Conservation (phyloP, 2,888 invertebrate species). For the Linnaemya tessellans region DNA sequence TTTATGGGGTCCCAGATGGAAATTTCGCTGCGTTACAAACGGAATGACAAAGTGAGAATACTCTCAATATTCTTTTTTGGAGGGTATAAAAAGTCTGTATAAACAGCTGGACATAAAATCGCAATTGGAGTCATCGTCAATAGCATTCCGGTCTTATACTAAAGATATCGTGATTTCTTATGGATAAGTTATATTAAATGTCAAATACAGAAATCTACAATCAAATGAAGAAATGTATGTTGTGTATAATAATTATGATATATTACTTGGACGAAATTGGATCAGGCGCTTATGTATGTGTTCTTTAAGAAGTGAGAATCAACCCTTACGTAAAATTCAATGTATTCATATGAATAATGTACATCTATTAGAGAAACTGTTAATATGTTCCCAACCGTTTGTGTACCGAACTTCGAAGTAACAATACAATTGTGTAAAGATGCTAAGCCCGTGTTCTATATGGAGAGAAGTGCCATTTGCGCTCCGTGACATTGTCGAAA, state of each 20-base stretch:
- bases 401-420: slow-evolving; percentile 48
- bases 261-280: slow-evolving; percentile 51
- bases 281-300: slow-evolving; percentile 43
- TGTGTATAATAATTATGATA: slow-evolving; percentile 44
- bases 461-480: slow-evolving; percentile 63
- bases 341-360: not conserved
- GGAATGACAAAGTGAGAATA: too few relatives aligned
- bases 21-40: too few relatives aligned
- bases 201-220: slow-evolving; percentile 36
- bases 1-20: too few relatives aligned
- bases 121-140: slow-evolving; percentile 27
- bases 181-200: slow-evolving; percentile 22
- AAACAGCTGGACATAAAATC: slow-evolving; percentile 17
- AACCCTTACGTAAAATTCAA: not conserved
- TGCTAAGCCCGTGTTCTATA: slow-evolving; percentile 33
- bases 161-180: slow-evolving; percentile 34
- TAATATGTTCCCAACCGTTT: slow-evolving; percentile 8
- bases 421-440: slow-evolving; percentile 36
- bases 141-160: slow-evolving; percentile 53
- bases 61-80: too few relatives aligned
- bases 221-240: slow-evolving; percentile 49
- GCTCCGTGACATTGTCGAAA: slow-evolving; percentile 29
- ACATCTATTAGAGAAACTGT: slow-evolving; percentile 2
- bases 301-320: slow-evolving; percentile 27
- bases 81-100: slow-evolving; percentile 13